Evolutionary conservation across 2,888 invertebrate genomes (phyloP), one percentile per base, ranked within the genome.

Genomic region (Nymphalis c-album): DNA sequence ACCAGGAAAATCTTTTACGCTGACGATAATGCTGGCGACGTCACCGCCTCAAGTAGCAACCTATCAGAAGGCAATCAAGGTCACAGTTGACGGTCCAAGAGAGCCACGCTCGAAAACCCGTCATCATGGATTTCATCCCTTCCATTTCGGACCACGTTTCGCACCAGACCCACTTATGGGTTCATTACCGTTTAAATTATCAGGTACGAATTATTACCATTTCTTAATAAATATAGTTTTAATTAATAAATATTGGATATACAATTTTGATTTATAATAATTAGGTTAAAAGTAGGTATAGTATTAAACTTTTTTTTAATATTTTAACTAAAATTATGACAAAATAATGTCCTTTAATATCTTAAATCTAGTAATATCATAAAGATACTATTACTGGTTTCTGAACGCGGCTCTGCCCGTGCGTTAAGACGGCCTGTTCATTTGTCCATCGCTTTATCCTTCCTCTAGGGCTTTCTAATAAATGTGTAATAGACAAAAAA

Each of bases 1-100:
- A 45, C 0, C 94, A 99, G 99, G 99, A 67, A 99, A 99, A 91
- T 98, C 98, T 81, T 99, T 99, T 92, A 97, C 97, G 53, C 91
- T 99, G 84, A 98, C 98, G 77, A 99, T 99, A 91, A 97, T 97
- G 83, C 95, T 99, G 82, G 97, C 97, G 75, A 97, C 98, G 69
- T 95, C 96, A 61, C 99, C 99, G 10, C 97, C 98, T 47, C 99
- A 99, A 93, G 96, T 99, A 74, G 97, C 98, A 69, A 97, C 98
- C n/a, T 98, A 98, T 87, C 96, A 95, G 83, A 99, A 99, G 88
- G 99, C 99, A 71, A 99, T 99, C 90, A 99, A 99, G 93, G 99
- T 99, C 80, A 99, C 99, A 1, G 99, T 99, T 71, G 99, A 99
- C 85, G 99, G 99, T 64, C 99, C 99, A 0, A 93, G 99, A 74